Conservation (phyloP, 2,888 invertebrate species). For the Julus scanicus region DNA sequence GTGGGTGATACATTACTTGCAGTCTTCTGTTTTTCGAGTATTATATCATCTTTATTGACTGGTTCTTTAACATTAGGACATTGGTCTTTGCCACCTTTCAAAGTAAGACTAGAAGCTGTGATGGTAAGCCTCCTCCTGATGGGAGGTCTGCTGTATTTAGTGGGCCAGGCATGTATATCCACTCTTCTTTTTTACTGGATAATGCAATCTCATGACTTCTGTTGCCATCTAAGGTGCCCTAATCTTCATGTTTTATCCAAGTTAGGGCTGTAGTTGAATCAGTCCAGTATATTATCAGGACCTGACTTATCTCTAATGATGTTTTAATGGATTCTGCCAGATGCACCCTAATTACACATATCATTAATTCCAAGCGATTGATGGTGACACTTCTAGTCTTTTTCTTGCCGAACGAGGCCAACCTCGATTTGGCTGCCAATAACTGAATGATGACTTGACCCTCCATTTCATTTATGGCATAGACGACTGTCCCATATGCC, state of each 20-base stretch:
- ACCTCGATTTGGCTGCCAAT: neutral
- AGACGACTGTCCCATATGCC: slow-evolving; percentile 20
- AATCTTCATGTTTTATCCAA: neutral
- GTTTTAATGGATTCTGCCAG: neutral
- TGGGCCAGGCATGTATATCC: neutral
- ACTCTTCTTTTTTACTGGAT: neutral
- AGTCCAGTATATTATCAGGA: neutral
- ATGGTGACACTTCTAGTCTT: neutral
- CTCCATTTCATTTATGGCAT: too few species aligned
- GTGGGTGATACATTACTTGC: neutral
- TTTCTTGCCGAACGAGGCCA: neutral
- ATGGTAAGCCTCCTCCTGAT: neutral
- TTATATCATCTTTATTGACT: neutral
- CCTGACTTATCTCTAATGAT: neutral
- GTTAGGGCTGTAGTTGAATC: neutral
- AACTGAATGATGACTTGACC: neutral
- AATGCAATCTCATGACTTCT: neutral
- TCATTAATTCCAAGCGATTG: neutral
- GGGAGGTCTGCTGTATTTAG: neutral
- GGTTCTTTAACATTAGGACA: neutral
- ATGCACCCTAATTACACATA: neutral
- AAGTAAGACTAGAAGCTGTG: neutral
- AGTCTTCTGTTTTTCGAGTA: neutral
- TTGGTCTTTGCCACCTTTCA: neutral
- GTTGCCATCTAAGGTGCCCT: neutral